Evolutionary conservation across 2,888 invertebrate species (phyloP).

Genomic region (Spicauda simplicius): DNA sequence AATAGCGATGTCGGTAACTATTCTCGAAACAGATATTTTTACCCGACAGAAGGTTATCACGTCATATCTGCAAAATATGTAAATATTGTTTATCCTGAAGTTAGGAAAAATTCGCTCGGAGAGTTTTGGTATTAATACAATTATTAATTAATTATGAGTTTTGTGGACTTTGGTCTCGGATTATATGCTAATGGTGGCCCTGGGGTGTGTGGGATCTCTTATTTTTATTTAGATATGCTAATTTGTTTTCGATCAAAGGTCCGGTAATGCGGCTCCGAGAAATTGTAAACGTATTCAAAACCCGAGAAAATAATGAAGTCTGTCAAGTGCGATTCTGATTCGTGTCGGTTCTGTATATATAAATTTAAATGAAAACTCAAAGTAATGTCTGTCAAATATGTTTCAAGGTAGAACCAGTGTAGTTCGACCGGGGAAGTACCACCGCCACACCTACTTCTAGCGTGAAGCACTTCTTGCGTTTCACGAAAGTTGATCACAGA

Average conservation of each 20-base stretch:
- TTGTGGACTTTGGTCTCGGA: slow-evolving; percentile 19
- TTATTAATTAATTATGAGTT: slow-evolving; percentile 32
- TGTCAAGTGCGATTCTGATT: too few species aligned
- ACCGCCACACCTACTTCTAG: too few species aligned
- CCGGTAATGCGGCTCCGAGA: neutral
- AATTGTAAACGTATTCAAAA: neutral
- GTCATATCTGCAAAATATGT: slow-evolving; percentile 10
- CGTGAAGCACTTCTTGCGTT: too few species aligned
- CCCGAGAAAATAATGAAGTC: neutral
- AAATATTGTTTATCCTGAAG: slow-evolving; percentile 16
- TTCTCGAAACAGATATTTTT: neutral
- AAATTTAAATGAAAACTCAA: too few species aligned
- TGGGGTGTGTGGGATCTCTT: slow-evolving; percentile 6
- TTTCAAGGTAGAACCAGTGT: too few species aligned
- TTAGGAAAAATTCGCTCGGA: slow-evolving; percentile 17
- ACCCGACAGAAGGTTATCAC: neutral
- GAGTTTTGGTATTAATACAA: slow-evolving; percentile 27
- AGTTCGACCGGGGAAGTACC: too few species aligned
- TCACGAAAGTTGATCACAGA: too few species aligned
- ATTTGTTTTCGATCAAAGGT: slow-evolving; percentile 15
- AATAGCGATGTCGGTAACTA: too few species aligned
- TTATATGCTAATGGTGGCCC: slow-evolving; percentile 17
- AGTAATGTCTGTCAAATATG: too few species aligned
- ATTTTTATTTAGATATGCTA: slow-evolving; percentile 52
- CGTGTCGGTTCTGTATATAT: too few species aligned